Evolutionary conservation across 2,113 vertebrate genomes (phyloP).

Genomic region (Hassar affinis): DNA sequence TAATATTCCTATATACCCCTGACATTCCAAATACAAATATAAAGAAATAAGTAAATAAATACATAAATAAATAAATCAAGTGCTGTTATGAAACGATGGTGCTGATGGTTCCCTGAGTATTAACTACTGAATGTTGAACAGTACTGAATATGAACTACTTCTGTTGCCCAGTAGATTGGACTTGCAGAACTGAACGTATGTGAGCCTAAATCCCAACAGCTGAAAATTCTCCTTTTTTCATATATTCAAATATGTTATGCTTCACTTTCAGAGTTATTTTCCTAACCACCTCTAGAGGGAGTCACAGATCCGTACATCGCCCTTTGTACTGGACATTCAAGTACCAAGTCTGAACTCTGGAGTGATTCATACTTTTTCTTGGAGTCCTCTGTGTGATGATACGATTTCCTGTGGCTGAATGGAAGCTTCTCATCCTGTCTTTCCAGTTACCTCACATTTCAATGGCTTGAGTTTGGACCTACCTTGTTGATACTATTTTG

Average conservation of each 20-base stretch:
- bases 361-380: neutral
- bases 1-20: too few species aligned
- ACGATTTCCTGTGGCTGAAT: neutral
- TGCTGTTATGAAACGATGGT: too few species aligned
- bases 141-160: neutral
- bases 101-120: too few species aligned
- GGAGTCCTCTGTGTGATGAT: neutral
- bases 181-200: neutral
- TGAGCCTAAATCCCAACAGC: too few species aligned
- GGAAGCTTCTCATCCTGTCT: neutral
- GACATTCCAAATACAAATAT: too few species aligned
- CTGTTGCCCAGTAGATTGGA: neutral
- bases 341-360: neutral
- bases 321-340: neutral
- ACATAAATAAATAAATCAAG: too few species aligned
- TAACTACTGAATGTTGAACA: too few species aligned
- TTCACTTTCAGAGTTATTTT: neutral
- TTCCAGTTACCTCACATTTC: neutral
- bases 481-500: neutral
- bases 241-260: neutral
- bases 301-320: neutral
- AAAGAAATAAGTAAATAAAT: too few species aligned
- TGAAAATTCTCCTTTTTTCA: too few species aligned
- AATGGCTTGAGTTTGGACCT: neutral
- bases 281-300: slow-evolving; percentile 6